phyloP scores from a whole-genome alignment of 23 tunicate genomes.

The Oikopleura albicans region DNA sequence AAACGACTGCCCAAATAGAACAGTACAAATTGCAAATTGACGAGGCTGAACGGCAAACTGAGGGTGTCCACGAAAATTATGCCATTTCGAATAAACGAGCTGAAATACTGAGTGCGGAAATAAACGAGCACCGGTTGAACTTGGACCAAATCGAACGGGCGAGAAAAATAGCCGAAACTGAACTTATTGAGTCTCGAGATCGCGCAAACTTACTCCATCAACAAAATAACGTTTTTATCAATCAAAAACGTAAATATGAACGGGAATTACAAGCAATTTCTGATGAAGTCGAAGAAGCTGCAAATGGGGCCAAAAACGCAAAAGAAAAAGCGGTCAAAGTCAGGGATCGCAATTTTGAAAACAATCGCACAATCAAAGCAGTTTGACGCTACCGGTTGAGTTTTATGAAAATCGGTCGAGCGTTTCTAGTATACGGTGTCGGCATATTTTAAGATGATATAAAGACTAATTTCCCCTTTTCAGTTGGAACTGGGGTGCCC shows the following conservation, averaged over 20 bases:
- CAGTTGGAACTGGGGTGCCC: too few relatives aligned
- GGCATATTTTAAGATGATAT: too few relatives aligned
- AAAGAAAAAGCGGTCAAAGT: slow-evolving; percentile 81
- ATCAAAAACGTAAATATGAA: slow-evolving; percentile 65
- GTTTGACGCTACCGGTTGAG: too few relatives aligned
- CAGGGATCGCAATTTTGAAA: too few relatives aligned
- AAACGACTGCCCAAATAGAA: not conserved
- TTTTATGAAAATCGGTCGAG: too few relatives aligned
- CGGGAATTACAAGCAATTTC: slow-evolving; percentile 73
- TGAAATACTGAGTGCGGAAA: slow-evolving; percentile 28
- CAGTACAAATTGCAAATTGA: not conserved
- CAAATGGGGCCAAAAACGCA: slow-evolving; percentile 27
- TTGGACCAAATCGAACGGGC: slow-evolving; percentile 21
- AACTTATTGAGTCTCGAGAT: slow-evolving; percentile 65
- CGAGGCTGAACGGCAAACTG: not conserved
- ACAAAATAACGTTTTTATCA: slow-evolving; percentile 75
- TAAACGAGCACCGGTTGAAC: not conserved
- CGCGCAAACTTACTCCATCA: slow-evolving; percentile 59
- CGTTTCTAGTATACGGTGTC: too few relatives aligned
- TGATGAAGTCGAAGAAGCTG: slow-evolving; percentile 77
- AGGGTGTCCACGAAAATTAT: not conserved
- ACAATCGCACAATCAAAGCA: too few relatives aligned
- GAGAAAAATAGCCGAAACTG: slow-evolving; percentile 71
- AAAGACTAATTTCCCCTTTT: too few relatives aligned
- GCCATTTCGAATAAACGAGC: not conserved